Evolutionary conservation across 2,797 vertebrate genomes (phyloP), one percentile per base, ranked within the genome.

Genomic region (Enteromius argenteus): DNA sequence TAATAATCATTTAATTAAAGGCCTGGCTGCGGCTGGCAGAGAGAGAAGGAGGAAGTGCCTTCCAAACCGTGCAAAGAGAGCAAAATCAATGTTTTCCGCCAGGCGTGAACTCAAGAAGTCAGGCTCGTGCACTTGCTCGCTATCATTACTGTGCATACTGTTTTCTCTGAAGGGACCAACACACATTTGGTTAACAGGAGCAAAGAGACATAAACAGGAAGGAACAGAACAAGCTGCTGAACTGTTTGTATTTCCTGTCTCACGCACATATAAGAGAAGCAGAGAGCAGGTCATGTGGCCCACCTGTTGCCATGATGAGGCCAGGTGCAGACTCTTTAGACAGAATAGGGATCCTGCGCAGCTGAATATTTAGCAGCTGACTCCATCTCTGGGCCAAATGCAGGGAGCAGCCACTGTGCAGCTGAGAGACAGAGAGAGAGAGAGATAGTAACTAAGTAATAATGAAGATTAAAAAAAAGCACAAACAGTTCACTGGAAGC

Each of bases 321-420:
- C 98, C 98, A 0, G 98, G 98, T 0, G 98, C 97, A 0, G 98
- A 99, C 89, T 98, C 97, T 93, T 99, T 99, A 91, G 98, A 98
- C 53, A 99, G 90, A 82, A 99, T 98, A 86, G 98, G 96, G 95
- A 98, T 97, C 87, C 97, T 94, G 13, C 97, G 96, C 62, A 97
- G 94, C 93, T 99, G 98, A 91, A 99, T 96, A 89, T 97, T 99
- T 75, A 98, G 95, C 86, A 99, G 94, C 92, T 98, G 97, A 91
- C 97, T 99, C 92, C 98, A 98, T 42, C 96, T 95, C 92, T 99
- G 98, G 84, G 97, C 97, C 94, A 99, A 90, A 93, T 99, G 98
- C 39, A 99, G 97, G 3, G 98, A 99, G 86, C 98, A 99, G 71
- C 97, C 97, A 89, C 95, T 95, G 19, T 95, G 94, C 72, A 97